Percentiles rank a stretch among this genome's conserved stretches.
Evolutionary conservation across 1,140 invertebrate species (phyloP).

Genomic region (Ditylenchus dipsaci): DNA sequence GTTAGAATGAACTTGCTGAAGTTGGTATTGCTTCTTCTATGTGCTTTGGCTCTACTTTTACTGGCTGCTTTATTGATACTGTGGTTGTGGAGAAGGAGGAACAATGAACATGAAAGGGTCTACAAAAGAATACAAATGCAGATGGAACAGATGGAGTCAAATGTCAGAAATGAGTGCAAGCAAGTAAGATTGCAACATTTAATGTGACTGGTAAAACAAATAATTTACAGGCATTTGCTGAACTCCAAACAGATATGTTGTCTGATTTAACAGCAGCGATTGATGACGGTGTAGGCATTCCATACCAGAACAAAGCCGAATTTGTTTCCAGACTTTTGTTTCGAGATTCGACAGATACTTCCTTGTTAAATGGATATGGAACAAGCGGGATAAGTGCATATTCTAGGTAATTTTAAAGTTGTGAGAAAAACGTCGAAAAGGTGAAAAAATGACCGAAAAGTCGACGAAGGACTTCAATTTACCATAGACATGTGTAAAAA

Average conservation of each 20-base stretch:
- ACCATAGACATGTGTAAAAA: too few species aligned
- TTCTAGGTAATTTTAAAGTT: too few species aligned
- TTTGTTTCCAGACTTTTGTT: slow-evolving; percentile 99
- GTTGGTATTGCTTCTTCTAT: slow-evolving; percentile 66
- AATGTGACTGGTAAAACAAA: background rate
- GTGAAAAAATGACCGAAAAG: too few species aligned
- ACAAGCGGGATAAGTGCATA: slow-evolving; percentile 11
- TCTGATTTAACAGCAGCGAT: slow-evolving; percentile 91
- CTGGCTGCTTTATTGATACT: slow-evolving; percentile 17
- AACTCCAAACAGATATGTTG: slow-evolving; percentile 99
- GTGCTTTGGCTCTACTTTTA: background rate
- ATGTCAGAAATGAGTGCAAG: slow-evolving; percentile 85
- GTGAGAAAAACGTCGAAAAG: too few species aligned
- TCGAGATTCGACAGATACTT: slow-evolving; percentile 66
- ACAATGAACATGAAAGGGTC: slow-evolving; percentile 42
- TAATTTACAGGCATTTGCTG: slow-evolving; percentile 77
- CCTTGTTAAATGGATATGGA: slow-evolving; percentile 37
- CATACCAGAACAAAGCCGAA: slow-evolving; percentile 86
- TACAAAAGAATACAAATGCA: slow-evolving; percentile 83
- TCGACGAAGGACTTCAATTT: too few species aligned
- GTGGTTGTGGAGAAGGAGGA: slow-evolving; percentile 36
- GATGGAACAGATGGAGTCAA: slow-evolving; percentile 97
- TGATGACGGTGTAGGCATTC: slow-evolving; percentile 82
- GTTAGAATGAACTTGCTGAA: slow-evolving; percentile 65
- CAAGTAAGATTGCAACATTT: slow-evolving; percentile 11